phyloP scores from a whole-genome alignment of 2,797 vertebrate genomes.

The Sebastes matsubarae region DNA sequence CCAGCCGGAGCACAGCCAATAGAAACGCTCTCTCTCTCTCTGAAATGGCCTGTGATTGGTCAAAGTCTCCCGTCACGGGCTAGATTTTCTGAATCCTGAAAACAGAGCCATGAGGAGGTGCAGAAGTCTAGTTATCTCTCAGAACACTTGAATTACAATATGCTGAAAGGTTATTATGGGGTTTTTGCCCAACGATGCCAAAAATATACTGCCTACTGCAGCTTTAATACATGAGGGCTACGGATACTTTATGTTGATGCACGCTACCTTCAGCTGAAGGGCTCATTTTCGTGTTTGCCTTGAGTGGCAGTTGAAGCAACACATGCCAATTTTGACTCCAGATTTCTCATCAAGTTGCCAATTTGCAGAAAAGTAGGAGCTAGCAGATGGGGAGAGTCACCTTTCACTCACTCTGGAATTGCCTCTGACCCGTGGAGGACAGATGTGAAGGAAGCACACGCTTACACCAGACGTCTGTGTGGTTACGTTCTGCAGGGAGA shows the following conservation, averaged over 20 bases:
- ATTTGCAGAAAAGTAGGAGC: slow-evolving; percentile 43
- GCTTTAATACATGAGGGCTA: not conserved
- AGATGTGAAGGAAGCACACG: slow-evolving; percentile 9
- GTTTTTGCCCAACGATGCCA: no score
- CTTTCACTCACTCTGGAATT: slow-evolving; percentile 26
- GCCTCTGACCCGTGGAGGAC: slow-evolving; percentile 35
- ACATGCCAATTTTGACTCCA: slow-evolving; percentile 40
- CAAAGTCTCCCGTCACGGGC: no score
- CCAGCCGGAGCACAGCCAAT: no score
- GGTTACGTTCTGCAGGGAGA: not conserved
- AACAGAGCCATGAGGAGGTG: no score
- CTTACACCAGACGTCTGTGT: not conserved
- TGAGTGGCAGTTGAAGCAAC: slow-evolving; percentile 26
- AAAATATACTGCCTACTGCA: no score
- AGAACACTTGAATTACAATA: no score
- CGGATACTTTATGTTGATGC: not conserved
- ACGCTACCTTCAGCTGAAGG: not conserved
- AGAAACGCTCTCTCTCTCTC: no score
- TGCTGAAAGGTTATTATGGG: no score
- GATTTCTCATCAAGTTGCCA: slow-evolving; percentile 61
- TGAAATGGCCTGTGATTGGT: no score
- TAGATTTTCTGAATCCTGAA: no score
- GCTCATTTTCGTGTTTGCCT: slow-evolving; percentile 3
- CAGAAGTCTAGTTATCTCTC: no score
- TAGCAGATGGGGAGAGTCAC: slow-evolving; percentile 47